Base-by-base conservation (phyloP, 2,113 vertebrate genomes). In the Hypomesus transpacificus region DNA sequence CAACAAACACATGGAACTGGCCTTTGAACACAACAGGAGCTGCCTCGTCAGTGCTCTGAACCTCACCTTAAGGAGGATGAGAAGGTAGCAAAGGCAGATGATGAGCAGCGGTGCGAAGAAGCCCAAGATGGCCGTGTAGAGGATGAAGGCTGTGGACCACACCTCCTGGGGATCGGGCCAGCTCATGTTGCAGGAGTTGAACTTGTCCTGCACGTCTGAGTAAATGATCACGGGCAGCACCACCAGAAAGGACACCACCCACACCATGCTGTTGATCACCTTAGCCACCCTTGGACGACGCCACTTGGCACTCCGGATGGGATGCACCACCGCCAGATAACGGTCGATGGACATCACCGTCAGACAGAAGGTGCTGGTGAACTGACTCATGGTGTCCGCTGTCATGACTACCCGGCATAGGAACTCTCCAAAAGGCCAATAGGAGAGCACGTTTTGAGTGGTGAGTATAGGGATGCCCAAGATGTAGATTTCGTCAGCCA, bases 271-370 rank as follows among this genome's bases (percentile, higher is more conserved):
- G 0, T 92, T 96, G 54, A 93, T 91, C 46, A 94, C 61, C 81
- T 92, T 96, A 79, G 95, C 96, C 77, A 95, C 89, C 26, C 84
- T 83, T 0, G 94, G 95, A 0, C 91, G 90, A 1, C 96, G 84
- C 96, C 95, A 98, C 26, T 86, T 93, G 54, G 89, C 80, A 0
- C 94, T 95, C 34, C 92, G 93, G 51, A 98, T 90, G 1, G 95
- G 96, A 74, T 95, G 96, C 61, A 96, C 96, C 28, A 98, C 93
- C 0, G 95, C 96, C 71, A 98, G 84, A 82, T 96, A 98, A 34
- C 96, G 95, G 65, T 98, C 96, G 8, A 96, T 92, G 75, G 95
- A 98, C 96, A 98, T 98, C 78, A 97, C 88, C 0, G 93, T 98
- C 86, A 98, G 88, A 79, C 94, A 97, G 79, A 96, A 97, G 80